A percentile compares a stretch with the other conserved stretches of the same genome.
These are phyloP conservation scores for Tetragonula clypearis DNA, from an alignment of 1,140 invertebrate species.

Conservation along the genomic window DNA sequence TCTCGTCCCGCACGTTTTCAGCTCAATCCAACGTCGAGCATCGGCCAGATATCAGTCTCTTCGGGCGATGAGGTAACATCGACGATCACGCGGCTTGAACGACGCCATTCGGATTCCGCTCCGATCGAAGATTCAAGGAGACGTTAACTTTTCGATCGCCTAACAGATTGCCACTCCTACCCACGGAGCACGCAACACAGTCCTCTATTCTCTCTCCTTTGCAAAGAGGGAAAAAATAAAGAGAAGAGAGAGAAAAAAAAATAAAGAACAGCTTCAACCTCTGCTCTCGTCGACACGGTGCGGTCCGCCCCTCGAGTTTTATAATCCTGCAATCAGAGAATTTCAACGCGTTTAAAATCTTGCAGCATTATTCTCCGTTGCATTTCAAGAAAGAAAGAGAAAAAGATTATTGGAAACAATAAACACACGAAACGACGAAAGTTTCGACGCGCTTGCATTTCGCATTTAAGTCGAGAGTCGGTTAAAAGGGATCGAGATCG, in stretches of 20 bases:
- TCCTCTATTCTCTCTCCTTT: neutral
- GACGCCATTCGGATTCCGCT: constrained; percentile 33
- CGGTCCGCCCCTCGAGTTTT: neutral
- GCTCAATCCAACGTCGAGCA: constrained; percentile 17
- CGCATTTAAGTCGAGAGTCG: no score
- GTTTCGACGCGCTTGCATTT: no score
- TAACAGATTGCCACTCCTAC: neutral
- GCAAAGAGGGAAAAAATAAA: no score
- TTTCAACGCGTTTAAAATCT: no score
- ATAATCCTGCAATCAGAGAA: constrained; percentile 45
- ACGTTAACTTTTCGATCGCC: neutral
- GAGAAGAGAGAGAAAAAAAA: no score
- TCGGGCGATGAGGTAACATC: constrained; percentile 1
- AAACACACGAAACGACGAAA: no score
- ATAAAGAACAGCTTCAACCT: neutral
- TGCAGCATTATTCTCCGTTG: no score
- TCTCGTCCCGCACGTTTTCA: neutral
- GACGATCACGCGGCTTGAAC: neutral
- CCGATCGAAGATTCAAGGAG: neutral
- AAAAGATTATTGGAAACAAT: neutral
- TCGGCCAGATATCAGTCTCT: constrained; percentile 30
- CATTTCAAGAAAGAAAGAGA: no score
- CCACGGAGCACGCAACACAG: neutral
- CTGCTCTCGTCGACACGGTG: neutral
- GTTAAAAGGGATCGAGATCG: no score